Base-by-base conservation (phyloP, 2,113 vertebrate genomes). In the Pangasianodon gigas region DNA sequence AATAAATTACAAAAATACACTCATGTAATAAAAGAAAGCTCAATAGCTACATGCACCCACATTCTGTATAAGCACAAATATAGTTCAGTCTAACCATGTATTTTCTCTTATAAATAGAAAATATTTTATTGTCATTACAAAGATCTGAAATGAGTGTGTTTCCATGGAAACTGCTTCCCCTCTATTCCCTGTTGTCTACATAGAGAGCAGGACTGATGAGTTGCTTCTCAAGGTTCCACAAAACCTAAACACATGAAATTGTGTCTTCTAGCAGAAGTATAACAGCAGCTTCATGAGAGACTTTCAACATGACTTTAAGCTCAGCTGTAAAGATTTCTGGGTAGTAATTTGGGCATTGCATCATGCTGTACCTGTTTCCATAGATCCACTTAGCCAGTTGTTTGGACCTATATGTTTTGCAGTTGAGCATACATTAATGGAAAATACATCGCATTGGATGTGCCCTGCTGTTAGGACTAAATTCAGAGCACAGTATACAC, bases 151-250 rank as follows among this genome's bases (percentile, higher is more conserved):
- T 41, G 65, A 74, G 32, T 69, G 37, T 82, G 87, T 89, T 89
- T 89, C 87, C 87, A 89, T 89, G 54, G 87, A 89, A 84, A 89
- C 81, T 56, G 37, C 65, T 21, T n/a, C 65, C 79, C 80, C 37
- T 74, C 44, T 89, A 46, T 84, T 89, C 62, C 48, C n/a, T 71
- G 62, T 88, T 71, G 87, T 83, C 62, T 88, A 26, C 62, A 71
- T 44, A 46, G 87, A 87, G 44, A 83, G 44, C 10, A 44, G 87
- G 48, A 69, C 87, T 32, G 80, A 71, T 84, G 65, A 74, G 87
- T 60, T 58, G 87, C 48, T 32, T 56, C 14, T 74, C 24, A 54
- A 71, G 65, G 65, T 74, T 84, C 46, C 32, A n/a, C 80, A 74
- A 84, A 37, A n/a, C 62, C 32, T 58, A 58, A 54, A 84, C 14